These are phyloP conservation scores for Sebastes trivittatus DNA, from an alignment of 2,797 vertebrate genomes.

Conservation along the genomic window DNA sequence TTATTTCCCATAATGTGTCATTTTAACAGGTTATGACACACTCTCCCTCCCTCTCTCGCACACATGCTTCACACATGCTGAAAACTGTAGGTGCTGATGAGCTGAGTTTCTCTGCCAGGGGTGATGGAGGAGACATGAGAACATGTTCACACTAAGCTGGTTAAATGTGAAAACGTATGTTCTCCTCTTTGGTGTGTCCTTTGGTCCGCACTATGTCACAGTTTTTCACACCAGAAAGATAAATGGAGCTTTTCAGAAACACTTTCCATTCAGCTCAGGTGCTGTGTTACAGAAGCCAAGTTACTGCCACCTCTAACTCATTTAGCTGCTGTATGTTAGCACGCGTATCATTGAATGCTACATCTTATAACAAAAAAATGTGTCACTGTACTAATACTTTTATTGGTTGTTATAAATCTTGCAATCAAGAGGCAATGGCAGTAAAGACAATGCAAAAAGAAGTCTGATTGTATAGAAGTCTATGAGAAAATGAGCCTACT, in stretches of 20 bases:
- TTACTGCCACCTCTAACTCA: not conserved
- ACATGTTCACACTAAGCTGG: not conserved
- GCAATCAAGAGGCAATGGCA: not conserved
- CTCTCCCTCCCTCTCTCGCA: not conserved
- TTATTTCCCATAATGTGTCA: constrained; percentile 5
- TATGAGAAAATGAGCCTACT: no score
- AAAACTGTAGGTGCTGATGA: constrained; percentile 6
- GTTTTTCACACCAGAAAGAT: not conserved
- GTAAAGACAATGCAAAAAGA: not conserved
- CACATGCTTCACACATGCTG: not conserved
- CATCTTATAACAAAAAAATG: not conserved
- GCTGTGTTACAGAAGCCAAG: not conserved
- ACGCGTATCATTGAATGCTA: not conserved
- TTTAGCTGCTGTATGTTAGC: not conserved
- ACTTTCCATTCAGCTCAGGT: not conserved
- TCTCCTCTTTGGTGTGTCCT: not conserved
- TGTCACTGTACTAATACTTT: no score
- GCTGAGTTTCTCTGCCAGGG: not conserved
- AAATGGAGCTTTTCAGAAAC: not conserved
- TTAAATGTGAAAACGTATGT: not conserved
- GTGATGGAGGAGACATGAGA: not conserved
- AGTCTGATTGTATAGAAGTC: no score
- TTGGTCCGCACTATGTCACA: not conserved
- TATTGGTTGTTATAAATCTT: not conserved
- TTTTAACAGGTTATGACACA: constrained; percentile 4